Conservation (phyloP, 2,113 vertebrate species). For the Eonycteris spelaea region DNA sequence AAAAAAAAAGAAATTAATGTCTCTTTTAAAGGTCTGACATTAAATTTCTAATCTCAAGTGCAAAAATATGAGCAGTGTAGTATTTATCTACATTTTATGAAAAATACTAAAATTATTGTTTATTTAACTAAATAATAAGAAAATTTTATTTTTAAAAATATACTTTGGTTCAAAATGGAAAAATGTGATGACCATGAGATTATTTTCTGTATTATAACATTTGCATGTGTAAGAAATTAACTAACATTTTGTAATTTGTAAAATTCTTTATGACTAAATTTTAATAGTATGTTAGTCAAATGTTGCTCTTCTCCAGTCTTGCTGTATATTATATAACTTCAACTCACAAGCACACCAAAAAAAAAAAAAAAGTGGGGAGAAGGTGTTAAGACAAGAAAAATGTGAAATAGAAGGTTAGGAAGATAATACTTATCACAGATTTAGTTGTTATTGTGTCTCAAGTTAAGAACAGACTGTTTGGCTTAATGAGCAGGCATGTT, state of each 20-base stretch:
- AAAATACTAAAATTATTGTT: neutral
- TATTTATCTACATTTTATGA: constrained; percentile 10
- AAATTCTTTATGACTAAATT: neutral
- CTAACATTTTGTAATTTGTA: constrained; percentile 28
- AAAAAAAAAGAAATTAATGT: constrained; percentile 1
- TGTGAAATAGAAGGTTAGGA: neutral
- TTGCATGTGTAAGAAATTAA: constrained; percentile 49
- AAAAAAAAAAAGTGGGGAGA: neutral
- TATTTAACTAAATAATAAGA: constrained; percentile 34
- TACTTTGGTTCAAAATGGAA: neutral
- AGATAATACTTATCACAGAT: neutral
- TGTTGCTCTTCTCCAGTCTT: neutral
- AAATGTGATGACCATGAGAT: neutral
- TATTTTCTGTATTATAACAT: neutral
- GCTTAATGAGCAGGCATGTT: constrained; percentile 43
- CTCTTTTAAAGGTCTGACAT: neutral
- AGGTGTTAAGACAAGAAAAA: neutral
- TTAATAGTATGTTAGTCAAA: neutral
- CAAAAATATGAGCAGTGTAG: neutral
- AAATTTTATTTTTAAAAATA: constrained; percentile 41
- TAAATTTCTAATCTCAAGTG: neutral
- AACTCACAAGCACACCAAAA: neutral
- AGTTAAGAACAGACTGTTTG: constrained; percentile 34
- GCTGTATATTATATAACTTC: neutral
- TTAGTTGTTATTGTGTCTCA: neutral